Evolutionary conservation across 2,888 invertebrate species (phyloP), one percentile per base, ranked within the genome.

Genomic region (Eristalis pertinax): DNA sequence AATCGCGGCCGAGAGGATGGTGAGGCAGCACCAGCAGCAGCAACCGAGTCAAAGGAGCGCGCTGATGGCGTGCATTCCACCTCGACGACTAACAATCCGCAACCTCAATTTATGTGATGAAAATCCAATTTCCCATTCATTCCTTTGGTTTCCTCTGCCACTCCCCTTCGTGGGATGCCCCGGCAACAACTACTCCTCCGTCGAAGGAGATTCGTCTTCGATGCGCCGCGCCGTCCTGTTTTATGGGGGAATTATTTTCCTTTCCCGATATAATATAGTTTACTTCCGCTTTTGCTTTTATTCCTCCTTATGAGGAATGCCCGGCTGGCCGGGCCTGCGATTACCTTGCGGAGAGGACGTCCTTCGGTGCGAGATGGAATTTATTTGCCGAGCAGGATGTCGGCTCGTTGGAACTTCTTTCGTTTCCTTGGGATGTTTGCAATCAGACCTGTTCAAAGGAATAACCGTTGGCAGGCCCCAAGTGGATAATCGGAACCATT

Each of bases 51-150:
- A 26, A 32, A 26, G n/a, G 35, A 15, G 15, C 24, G n/a, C 35
- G 58, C 26, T 35, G 10, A 22, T 5, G 19, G 41, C 41, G 29
- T 62, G 41, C 19, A 56, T 56, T 67, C 13, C 62, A 15, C 29
- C 7, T 13, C 60, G 32, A 56, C 60, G 32, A 56, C 70, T 29
- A 64, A 41, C 58, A 70, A 70, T 26, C 68, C 26, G 13, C 62
- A 74, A 29, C 74, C 67, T 73, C 79, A 72, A 79, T 79, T 79
- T 79, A 43, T 79, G 67, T 69, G 80, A 81, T 69, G 81, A 75
- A 81, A 81, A 81, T 81, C 81, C 74, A 74, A 81, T 81, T 81
- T 81, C 69, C 69, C 68, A 68, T 73, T 32, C 41, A 79, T 62
- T 80, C 56, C 10, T 62, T 68, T 56, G n/a, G 15, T 35, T 43